Evolutionary conservation across 2,797 vertebrate species (phyloP).

Genomic region (Neosilurus mollespiculum): DNA sequence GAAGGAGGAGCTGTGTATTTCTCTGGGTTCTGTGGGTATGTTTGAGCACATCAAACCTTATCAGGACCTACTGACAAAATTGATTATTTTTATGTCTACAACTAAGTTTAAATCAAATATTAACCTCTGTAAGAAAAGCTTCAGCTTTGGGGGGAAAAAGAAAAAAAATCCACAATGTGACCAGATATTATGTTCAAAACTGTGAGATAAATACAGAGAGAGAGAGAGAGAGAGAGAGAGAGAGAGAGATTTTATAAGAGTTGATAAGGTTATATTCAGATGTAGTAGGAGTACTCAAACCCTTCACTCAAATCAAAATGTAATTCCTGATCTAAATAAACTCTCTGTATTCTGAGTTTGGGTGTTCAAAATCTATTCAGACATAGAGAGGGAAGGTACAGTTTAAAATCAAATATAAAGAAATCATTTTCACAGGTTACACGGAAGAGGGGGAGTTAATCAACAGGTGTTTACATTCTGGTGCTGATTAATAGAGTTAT

Average conservation of each 20-base stretch:
- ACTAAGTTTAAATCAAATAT: not conserved
- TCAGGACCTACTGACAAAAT: not conserved
- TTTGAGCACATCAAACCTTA: not conserved
- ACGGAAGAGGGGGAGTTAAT: too few relatives aligned
- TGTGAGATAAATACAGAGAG: not conserved
- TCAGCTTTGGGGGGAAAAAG: too few relatives aligned
- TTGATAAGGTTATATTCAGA: not conserved
- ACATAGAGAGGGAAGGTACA: too few relatives aligned
- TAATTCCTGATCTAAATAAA: not conserved
- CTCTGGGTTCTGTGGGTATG: not conserved
- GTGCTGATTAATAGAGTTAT: too few relatives aligned
- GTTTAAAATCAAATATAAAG: too few relatives aligned
- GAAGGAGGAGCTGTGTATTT: not conserved
- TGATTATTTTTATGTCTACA: not conserved
- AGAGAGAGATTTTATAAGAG: not conserved
- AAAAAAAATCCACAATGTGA: not conserved
- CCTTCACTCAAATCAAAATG: not conserved
- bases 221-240: not conserved
- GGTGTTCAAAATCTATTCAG: too few relatives aligned
- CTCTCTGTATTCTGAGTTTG: not conserved
- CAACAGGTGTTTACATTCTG: too few relatives aligned
- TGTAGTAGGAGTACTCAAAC: not conserved
- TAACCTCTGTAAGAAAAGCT: not conserved
- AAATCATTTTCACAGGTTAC: too few relatives aligned
- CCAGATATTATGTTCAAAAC: not conserved